These are phyloP conservation scores for Drosophila anomelani DNA, from an alignment of 2,888 invertebrate species.

Conservation along the genomic window DNA sequence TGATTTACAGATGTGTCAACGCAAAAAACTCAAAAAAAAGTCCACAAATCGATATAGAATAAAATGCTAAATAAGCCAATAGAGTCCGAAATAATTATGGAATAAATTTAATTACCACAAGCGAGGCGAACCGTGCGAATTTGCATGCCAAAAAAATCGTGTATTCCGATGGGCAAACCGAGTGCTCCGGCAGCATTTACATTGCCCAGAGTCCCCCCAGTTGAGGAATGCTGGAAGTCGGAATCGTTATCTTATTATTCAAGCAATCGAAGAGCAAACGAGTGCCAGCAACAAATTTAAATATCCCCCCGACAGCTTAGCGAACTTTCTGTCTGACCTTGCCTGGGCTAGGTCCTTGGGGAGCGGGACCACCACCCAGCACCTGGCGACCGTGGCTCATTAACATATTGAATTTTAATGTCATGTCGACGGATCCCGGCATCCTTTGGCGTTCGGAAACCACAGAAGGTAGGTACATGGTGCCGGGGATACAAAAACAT, in stretches of 20 bases:
- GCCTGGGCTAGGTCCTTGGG: constrained; percentile 15
- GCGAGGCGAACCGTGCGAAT: constrained; percentile 3
- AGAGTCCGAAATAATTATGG: constrained; percentile 31
- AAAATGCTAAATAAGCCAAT: constrained; percentile 42
- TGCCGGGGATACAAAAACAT: constrained; percentile 38
- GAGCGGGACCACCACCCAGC: constrained; percentile 40
- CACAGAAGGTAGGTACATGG: constrained; percentile 43
- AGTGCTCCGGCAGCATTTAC: background rate
- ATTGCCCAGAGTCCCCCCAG: background rate
- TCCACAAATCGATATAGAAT: constrained; percentile 1
- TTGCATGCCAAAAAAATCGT: constrained; percentile 3
- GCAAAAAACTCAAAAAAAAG: constrained; percentile 4
- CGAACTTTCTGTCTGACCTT: constrained; percentile 56
- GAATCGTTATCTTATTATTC: constrained; percentile 29
- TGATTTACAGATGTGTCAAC: constrained; percentile 30
- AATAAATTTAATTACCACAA: constrained; percentile 42
- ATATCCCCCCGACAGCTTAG: constrained; percentile 25
- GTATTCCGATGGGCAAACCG: background rate
- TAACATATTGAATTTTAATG: constrained; percentile 78
- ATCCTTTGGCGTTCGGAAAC: constrained; percentile 8
- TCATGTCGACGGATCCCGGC: constrained; percentile 50
- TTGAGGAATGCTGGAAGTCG: background rate
- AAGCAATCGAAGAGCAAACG: constrained; percentile 30
- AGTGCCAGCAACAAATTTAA: constrained; percentile 38
- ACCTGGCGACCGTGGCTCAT: constrained; percentile 67